Percentiles rank a stretch among this genome's conserved stretches.
Conservation (phyloP, 92 coral and sea anemone genomes). For the Isaurus tuberculatus region DNA sequence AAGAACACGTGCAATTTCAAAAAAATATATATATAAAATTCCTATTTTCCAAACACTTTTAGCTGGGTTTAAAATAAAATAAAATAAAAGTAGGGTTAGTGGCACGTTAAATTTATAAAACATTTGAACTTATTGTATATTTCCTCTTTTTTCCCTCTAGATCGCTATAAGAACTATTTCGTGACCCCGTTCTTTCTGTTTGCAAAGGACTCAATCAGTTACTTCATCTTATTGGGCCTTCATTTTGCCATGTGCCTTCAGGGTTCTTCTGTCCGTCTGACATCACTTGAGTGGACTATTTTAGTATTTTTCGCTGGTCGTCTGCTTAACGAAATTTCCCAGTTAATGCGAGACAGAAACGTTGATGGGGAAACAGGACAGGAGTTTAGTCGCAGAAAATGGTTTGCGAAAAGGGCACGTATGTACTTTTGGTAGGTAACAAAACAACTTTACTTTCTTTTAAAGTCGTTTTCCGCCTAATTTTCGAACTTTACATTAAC, state of each 20-base stretch:
- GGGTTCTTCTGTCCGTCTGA: neutral
- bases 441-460: no score
- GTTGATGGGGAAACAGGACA: neutral
- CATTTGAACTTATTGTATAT: neutral
- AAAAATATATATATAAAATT: no score
- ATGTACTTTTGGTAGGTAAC: neutral
- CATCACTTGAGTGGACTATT: neutral
- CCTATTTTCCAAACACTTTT: no score
- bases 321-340: neutral
- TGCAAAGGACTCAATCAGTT: neutral
- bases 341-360: neutral
- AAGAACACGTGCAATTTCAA: no score
- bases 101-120: no score
- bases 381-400: neutral
- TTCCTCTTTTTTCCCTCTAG: neutral
- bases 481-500: no score
- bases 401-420: neutral
- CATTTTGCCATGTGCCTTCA: neutral
- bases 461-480: no score
- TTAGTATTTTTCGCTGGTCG: conserved; percentile 1
- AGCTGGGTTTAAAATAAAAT: no score
- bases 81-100: no score
- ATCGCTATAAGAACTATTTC: neutral
- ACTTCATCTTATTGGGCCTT: neutral
- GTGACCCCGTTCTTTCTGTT: conserved; percentile 1